Base-by-base conservation (phyloP, 2,797 vertebrate genomes). In the Epinephelus awoara region DNA sequence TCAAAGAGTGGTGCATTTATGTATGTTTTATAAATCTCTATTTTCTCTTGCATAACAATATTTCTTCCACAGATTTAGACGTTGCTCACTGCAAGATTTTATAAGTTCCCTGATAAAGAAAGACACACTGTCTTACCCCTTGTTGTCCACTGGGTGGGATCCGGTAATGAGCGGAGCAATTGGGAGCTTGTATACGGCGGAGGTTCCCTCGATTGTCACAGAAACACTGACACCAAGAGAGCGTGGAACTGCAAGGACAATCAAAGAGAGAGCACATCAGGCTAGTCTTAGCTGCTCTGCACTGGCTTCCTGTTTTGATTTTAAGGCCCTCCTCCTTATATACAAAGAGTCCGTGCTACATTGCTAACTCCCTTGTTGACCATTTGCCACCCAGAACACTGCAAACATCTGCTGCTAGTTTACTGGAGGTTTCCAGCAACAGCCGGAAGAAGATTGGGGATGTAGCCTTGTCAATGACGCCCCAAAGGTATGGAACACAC, bases 101-200 rank as follows among this genome's bases (percentile, higher is more conserved):
- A n/a, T 1, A 46, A 72, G 52, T 13, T 56, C 6, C 3, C 47
- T 27, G 40, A 49, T n/a, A 51, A 66, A 58, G 1, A 3, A 13
- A 46, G 13, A 2, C 14, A 27, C 12, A 12, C n/a, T 44, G 21
- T 57, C 73, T 65, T 93, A 99, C 98, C 98, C 98, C 90, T 99
- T 99, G 94, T 97, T 99, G 91, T 99, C 98, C 51, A 98, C 97
- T 0, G 98, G 97, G 83, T 99, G 98, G 44, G 98, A 98, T 76
- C 98, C 98, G 80, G 97, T 97, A 90, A 99, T 98, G 72, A 99
- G 96, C 0, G 98, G 98, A 21, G 98, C 97, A 21, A 99, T 99
- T 5, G 98, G 98, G 14, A 99, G 97, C 88, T 99, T 99, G 93
- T 97, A 97, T 88, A 98, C 95, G 0, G 96, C 90, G 25, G 97